Base-by-base conservation (phyloP, 2,888 invertebrate genomes). In the Rosalia funebris region DNA sequence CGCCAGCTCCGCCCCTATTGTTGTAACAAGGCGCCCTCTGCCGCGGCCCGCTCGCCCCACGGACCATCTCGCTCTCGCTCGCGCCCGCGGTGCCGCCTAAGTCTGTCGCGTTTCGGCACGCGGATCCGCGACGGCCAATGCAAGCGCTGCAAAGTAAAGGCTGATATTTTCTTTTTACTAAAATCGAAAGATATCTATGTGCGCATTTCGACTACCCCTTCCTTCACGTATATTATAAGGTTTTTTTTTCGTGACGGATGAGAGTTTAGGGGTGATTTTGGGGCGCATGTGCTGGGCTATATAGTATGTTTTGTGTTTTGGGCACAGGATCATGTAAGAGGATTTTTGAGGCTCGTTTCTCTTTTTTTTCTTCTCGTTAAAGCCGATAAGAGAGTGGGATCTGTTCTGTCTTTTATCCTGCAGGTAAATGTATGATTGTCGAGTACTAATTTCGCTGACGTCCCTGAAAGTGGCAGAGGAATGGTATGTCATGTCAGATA, bases 1-100 rank as follows among this genome's bases (percentile, higher is more conserved):
- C 83, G 82, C 82, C 83, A 82, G 84, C 87, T 84, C 86, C 87
- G 86, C 87, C 87, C 84, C 82, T 83, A 83, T 83, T 84, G 86
- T 80, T 80, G 81, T 77, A 75, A 73, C 71, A 71, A 73, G 80
- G 77, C 80, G 78, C 78, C 79, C 76, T 74, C 82, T 81, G 72
- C 60, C 74, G 77, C 71, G 60, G 60, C 58, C 63, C 59, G 58
- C 50, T 44, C 54, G 20, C 55, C 63, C 67, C 16, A 25, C 41
- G 1, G 17, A 7, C 2, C 59, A 47, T 37, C 52, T 53, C 55
- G 19, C 19, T 60, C 64, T 56, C 58, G 39, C 34, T 63, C 46
- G 56, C 62, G 53, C 37, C 39, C 44, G 46, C 5, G 1, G 46
- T 10, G 19, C 36, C 32, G 48, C 48, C 44, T 57, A 53, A 44